These are phyloP conservation scores for Tipula confusa DNA, from an alignment of 2,888 invertebrate species.

Conservation along the genomic window DNA sequence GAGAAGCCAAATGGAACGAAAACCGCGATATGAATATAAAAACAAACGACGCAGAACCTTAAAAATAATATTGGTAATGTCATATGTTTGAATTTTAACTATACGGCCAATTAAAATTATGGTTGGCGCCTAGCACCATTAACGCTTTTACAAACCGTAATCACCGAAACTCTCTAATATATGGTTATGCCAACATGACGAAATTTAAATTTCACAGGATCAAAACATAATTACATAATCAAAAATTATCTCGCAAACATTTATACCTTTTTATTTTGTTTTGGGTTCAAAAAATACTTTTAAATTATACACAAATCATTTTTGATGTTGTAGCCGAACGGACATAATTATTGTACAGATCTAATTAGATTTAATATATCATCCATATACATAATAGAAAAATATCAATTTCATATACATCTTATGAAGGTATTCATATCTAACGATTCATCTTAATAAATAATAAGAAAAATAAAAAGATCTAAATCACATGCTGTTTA, in stretches of 20 bases:
- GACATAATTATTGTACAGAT: background rate
- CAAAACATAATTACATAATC: background rate
- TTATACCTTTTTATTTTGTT: background rate
- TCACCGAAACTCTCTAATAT: background rate
- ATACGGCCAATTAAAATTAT: background rate
- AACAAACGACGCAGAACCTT: too few relatives aligned
- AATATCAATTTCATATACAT: background rate
- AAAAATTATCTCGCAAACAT: background rate
- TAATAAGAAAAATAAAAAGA: background rate
- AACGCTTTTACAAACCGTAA: background rate
- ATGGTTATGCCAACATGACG: background rate
- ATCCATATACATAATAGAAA: background rate
- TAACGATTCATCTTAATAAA: background rate
- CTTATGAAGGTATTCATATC: background rate
- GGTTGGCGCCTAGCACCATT: background rate
- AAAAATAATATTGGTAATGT: too few relatives aligned
- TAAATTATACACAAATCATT: background rate
- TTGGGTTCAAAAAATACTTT: background rate
- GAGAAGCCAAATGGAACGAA: too few relatives aligned
- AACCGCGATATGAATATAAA: too few relatives aligned
- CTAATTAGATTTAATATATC: background rate
- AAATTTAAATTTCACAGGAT: background rate
- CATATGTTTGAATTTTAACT: too few relatives aligned
- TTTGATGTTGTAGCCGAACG: background rate
- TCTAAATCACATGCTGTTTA: slow-evolving; percentile 3